Evolutionary conservation across 2,888 invertebrate genomes (phyloP), one percentile per base, ranked within the genome.

Genomic region (Drosophila paramelanica): DNA sequence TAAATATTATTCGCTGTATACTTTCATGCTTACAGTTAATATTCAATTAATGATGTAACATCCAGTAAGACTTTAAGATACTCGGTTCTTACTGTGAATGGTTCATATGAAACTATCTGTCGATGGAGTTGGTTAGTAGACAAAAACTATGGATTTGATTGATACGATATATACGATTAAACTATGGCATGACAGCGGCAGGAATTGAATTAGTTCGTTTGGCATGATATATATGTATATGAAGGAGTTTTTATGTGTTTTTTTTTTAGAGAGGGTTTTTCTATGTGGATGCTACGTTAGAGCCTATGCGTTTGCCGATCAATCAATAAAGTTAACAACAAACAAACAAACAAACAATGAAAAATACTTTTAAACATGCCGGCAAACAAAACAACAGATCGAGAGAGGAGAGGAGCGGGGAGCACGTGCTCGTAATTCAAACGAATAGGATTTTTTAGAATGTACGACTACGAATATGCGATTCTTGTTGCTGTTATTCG

Each of bases 301-400:
- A 17, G 41, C 52, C 56, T 33, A 17, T 31, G 46, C 45, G 53
- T 38, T 31, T 39, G 46, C 67, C 50, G 60, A 68, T 20, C 68
- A 60, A 59, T 70, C 61, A 69, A 64, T 47, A 59, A 42, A 59
- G 60, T 60, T 68, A 67, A 55, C 51, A 62, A 55, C 58, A 68
- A 66, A 31, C 31, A 31, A 68, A 31, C 31, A 31, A 68, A 38
- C n/a, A 66, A 60, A 39, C 51, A 59, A 51, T 39, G 25, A 27
- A 47, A 47, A 45, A 43, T 20, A 46, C 38, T 51, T 58, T 8
- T 14, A 13, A 36, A 67, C 74, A 75, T 75, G 74, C 74, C 78
- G 74, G 73, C 74, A 77, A 77, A 77, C 73, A 73, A 67, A 77
- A 74, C 78, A 74, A 77, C 78, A 52, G 56, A 58, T 49, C 57